These are phyloP conservation scores for Capitulum mitella DNA, from an alignment of 2,888 invertebrate genomes.

Conservation along the genomic window DNA sequence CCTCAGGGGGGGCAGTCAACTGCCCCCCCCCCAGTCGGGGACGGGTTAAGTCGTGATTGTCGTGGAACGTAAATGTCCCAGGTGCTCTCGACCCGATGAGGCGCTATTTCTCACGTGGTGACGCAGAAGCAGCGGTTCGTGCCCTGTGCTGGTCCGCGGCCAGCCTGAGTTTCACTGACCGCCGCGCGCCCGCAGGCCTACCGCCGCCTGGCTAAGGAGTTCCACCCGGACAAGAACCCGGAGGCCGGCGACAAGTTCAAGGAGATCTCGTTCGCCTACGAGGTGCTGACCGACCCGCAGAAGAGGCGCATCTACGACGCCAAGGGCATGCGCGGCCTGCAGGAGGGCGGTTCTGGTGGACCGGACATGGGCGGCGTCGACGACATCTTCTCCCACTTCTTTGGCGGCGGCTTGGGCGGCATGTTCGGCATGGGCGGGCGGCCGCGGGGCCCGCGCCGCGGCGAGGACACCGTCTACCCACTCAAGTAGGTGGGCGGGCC, in stretches of 20 bases:
- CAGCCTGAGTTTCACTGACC: too few species aligned
- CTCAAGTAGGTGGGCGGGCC: constrained; percentile 53
- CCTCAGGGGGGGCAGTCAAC: too few species aligned
- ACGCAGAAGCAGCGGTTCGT: too few species aligned
- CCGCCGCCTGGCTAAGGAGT: constrained; percentile 84
- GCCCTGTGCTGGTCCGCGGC: too few species aligned
- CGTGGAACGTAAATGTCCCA: too few species aligned
- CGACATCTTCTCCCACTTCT: constrained; percentile 60
- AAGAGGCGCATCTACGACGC: constrained; percentile 79
- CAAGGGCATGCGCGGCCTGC: constrained; percentile 77
- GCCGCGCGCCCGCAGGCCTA: constrained; percentile 81
- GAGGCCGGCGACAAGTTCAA: constrained; percentile 88
- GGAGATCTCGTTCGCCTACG: constrained; percentile 92
- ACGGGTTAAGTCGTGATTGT: too few species aligned
- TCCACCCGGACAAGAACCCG: constrained; percentile 83
- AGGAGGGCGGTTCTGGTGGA: constrained; percentile 61
- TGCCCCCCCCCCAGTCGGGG: too few species aligned
- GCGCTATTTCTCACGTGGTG: too few species aligned
- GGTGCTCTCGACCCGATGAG: too few species aligned
- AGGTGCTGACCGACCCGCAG: constrained; percentile 80
- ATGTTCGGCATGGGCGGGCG: constrained; percentile 45
- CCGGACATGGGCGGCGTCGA: constrained; percentile 52
- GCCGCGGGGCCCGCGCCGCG: constrained; percentile 53
- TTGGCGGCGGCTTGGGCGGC: constrained; percentile 51
- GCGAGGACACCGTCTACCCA: constrained; percentile 77